Conservation (phyloP, 2,888 invertebrate genomes). For the Margaritifera margaritifera region DNA sequence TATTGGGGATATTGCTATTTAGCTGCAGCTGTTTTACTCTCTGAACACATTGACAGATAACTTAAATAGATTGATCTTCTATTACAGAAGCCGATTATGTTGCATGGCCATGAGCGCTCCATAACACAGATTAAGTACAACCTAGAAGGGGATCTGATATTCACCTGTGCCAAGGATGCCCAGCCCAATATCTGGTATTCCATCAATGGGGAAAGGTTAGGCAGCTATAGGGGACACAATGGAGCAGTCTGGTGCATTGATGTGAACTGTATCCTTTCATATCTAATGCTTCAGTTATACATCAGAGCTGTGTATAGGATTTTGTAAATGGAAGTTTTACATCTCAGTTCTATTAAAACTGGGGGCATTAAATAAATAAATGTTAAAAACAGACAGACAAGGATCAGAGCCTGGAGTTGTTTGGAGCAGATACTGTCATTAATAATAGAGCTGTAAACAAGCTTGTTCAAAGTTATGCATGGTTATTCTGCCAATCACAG, state of each 20-base stretch:
- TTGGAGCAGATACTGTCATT: too few species aligned
- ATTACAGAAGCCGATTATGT: conserved; percentile 92
- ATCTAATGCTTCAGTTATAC: neutral
- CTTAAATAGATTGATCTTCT: neutral
- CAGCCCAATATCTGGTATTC: conserved; percentile 99
- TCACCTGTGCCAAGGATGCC: conserved; percentile 95
- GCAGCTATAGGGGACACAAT: conserved; percentile 94
- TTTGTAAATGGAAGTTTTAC: too few species aligned
- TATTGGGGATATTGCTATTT: too few species aligned
- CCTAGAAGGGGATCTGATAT: conserved; percentile 96
- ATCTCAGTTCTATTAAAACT: too few species aligned
- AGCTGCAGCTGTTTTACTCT: too few species aligned
- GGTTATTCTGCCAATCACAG: too few species aligned
- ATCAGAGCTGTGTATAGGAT: neutral
- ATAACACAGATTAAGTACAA: conserved; percentile 99
- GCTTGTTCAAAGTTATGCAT: too few species aligned
- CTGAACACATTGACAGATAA: too few species aligned
- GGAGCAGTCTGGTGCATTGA: conserved; percentile 99
- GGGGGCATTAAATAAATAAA: too few species aligned
- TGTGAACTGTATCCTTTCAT: conserved; percentile 83
- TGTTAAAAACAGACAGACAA: too few species aligned
- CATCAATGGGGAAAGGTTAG: conserved; percentile 96
- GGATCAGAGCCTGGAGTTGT: too few species aligned
- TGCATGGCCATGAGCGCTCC: conserved; percentile 99
- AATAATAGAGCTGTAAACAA: too few species aligned